Base-by-base conservation (phyloP, 2,113 vertebrate species). In the Oryzias javanicus region DNA sequence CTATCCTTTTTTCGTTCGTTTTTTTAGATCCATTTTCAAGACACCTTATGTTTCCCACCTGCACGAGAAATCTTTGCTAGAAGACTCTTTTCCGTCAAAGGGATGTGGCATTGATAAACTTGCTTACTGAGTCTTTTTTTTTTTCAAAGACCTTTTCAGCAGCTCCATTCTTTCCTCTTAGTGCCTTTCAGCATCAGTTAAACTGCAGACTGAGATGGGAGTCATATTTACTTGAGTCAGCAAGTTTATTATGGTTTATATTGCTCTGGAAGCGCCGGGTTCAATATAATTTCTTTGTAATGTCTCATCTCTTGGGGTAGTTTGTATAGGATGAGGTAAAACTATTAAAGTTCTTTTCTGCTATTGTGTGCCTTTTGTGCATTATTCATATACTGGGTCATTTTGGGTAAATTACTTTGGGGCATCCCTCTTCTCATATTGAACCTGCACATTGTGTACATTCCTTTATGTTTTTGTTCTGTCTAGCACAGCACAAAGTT, bases 191-290 rank as follows among this genome's bases (percentile, higher is more conserved):
- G 60, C 41, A 48, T 1, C 46, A 24, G 48, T 77, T 72, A 58
- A 79, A 81, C 48, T 69, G 55, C 67, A 60, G 35, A n/a, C 62
- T 49, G 66, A 77, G 78, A 83, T 67, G 74, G 47, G 70, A 74
- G 50, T 67, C 66, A 68, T 70, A 83, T 86, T 81, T 81, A 87
- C 78, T 76, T 72, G 59, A 55, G 81, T 89, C 81, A 87, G 88
- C 86, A 82, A 55, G 45, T 82, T 86, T 83, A 79, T 85, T 82
- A 76, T 78, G 47, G 71, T 67, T 81, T 69, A 67, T 68, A 80
- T 75, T 79, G 68, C 81, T 61, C 57, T 57, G 56, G 70, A 63
- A 60, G 71, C 70, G 54, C 59, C 66, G 41, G 60, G 76, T 83
- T 80, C 69, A 45, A 52, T 72, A 61, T 58, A 66, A 66, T 81